Conservation (phyloP, 2,113 vertebrate species). For the Trogon surrucura region DNA sequence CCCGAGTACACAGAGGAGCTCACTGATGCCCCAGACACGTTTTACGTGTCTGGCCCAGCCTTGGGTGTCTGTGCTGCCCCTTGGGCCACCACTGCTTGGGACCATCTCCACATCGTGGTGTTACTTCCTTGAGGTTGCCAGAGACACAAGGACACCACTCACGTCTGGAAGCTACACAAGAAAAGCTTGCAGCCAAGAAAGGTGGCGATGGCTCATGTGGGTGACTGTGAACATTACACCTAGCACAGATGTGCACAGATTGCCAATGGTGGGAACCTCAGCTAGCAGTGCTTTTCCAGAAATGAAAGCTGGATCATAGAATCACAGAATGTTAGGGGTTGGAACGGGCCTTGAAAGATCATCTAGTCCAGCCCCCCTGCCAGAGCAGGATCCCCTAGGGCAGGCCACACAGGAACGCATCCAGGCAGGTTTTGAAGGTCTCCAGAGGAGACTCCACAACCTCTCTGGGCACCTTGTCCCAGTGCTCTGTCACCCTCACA, state of each 20-base stretch:
- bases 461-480: too few species aligned
- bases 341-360: too few species aligned
- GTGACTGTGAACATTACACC: not conserved
- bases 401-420: too few species aligned
- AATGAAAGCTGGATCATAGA: not conserved
- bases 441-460: too few species aligned
- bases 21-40: fast-evolving
- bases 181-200: not conserved
- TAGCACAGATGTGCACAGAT: not conserved
- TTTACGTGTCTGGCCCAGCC: too few species aligned
- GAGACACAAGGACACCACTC: not conserved
- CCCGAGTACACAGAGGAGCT: not conserved
- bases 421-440: too few species aligned
- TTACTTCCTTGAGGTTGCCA: not conserved
- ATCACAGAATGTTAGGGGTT: too few species aligned
- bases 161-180: not conserved
- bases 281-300: not conserved
- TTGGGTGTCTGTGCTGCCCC: not conserved
- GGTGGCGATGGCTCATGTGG: not conserved
- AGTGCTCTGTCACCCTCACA: too few species aligned
- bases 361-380: too few species aligned
- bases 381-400: too few species aligned
- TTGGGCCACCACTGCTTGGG: not conserved
- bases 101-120: not conserved
- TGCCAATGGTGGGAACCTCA: not conserved